Conservation (phyloP, 2,888 invertebrate species). For the Thymelicus lineola region DNA sequence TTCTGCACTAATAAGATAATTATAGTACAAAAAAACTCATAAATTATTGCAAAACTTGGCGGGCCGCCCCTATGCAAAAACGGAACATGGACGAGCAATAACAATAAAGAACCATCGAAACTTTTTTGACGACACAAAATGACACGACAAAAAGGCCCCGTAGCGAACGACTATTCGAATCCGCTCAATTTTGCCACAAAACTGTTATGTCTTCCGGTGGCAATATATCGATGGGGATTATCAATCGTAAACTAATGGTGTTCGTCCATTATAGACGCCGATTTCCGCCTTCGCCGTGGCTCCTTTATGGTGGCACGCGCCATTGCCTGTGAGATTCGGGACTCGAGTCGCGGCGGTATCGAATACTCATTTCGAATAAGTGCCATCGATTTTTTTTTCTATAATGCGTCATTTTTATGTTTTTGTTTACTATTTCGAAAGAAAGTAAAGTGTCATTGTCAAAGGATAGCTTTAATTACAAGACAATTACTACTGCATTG, state of each 20-base stretch:
- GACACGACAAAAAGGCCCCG: conserved; percentile 30
- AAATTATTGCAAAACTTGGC: conserved; percentile 5
- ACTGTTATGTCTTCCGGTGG: conserved; percentile 83
- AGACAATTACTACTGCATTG: too few species aligned
- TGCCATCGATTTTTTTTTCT: conserved; percentile 38
- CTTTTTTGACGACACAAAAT: conserved; percentile 34
- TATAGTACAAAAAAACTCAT: neutral
- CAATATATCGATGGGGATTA: conserved; percentile 80
- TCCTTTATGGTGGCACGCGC: conserved; percentile 81
- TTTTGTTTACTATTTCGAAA: neutral
- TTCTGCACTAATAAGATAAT: neutral
- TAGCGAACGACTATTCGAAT: conserved; percentile 51
- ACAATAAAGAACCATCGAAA: conserved; percentile 28
- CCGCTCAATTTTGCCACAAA: conserved; percentile 83
- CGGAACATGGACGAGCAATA: conserved; percentile 23
- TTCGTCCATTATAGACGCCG: conserved; percentile 82
- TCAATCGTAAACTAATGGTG: conserved; percentile 83
- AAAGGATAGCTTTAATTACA: too few species aligned
- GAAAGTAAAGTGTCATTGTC: too few species aligned
- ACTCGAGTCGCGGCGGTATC: neutral
- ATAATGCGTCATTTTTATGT: conserved; percentile 9
- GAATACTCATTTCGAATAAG: conserved; percentile 40
- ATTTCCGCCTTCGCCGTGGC: conserved; percentile 77
- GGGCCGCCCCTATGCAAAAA: conserved; percentile 21
- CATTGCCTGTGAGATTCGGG: conserved; percentile 64